These are phyloP conservation scores for Girardinichthys multiradiatus DNA, from an alignment of 2,113 vertebrate genomes.

Conservation along the genomic window DNA sequence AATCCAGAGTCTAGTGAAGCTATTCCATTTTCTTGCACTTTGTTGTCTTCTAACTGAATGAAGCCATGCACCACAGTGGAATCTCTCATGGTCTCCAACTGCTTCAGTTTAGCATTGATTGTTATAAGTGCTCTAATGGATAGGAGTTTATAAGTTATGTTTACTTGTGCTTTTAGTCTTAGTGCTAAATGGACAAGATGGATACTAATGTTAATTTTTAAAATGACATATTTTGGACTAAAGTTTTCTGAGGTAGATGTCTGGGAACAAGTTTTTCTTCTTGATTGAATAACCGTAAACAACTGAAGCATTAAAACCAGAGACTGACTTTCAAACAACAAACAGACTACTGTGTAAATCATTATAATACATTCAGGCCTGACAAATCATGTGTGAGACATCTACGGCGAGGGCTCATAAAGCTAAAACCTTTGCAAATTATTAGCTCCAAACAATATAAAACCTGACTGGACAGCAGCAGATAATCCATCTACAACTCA, in stretches of 20 bases:
- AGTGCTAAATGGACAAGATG: constrained; percentile 2
- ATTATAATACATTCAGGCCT: no score
- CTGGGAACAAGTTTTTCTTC: background rate
- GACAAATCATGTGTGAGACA: no score
- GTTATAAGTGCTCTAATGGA: constrained; percentile 59
- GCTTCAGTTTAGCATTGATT: constrained; percentile 51
- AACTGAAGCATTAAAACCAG: background rate
- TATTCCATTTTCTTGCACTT: constrained; percentile 17
- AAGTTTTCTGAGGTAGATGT: background rate
- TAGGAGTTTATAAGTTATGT: constrained; percentile 1
- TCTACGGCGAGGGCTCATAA: no score
- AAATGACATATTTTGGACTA: background rate
- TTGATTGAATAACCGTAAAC: background rate
- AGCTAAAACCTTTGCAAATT: no score
- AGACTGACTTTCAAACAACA: no score
- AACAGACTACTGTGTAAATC: no score
- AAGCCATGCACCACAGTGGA: constrained; percentile 8
- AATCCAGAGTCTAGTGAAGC: background rate
- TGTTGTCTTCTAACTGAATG: constrained; percentile 42
- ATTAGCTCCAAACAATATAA: no score
- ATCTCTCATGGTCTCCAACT: constrained; percentile 23
- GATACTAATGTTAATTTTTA: constrained; percentile 9
- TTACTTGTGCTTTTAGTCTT: constrained; percentile 28
- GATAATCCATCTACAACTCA: no score
- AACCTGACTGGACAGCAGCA: no score